Base-by-base conservation (phyloP, 2,797 vertebrate species). In the Thalassophryne amazonica region DNA sequence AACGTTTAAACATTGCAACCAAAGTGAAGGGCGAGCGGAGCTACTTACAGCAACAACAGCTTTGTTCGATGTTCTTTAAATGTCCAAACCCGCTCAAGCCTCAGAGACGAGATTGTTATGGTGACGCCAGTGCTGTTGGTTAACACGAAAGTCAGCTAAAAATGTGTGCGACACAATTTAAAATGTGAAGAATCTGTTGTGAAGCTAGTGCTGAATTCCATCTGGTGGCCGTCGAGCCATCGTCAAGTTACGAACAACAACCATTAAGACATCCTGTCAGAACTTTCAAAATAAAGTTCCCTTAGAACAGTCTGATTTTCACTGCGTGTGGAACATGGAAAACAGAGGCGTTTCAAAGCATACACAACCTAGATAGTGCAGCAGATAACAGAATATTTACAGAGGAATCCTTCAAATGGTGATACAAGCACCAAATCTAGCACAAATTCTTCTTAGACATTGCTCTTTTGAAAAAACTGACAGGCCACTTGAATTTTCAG, bases 101-200 rank as follows among this genome's bases (percentile, higher is more conserved):
- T 62, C 57, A 47, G 42, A 37, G 62, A 59, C 11, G 33, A 52
- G 60, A 73, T 61, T 73, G n/a, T 68, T 69, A 83, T 76, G 68
- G 79, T 92, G 88, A 83, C 78, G 76, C 90, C 88, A 91, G 90
- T 86, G 54, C 11, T 86, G 84, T 53, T 13, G 42, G 72, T 42
- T 27, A 60, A 53, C 70, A 61, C 62, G 43, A 85, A 89, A 84
- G 87, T 93, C 90, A 79, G 83, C 90, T 85, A 86, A 88, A 88
- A 83, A 85, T 81, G 84, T 57, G 54, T 66, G 57, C 53, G 69
- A 66, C 46, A 85, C 87, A 69, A 76, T 72, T 82, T 73, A 76
- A 76, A 84, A 72, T 54, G 76, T 57, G 75, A 28, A 60, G 65
- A 81, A 71, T 84, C 71, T 48, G 79, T 76, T 66, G 73, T 74